Base-by-base conservation (phyloP, 1,140 invertebrate species). In the Chrysoperla carnea region DNA sequence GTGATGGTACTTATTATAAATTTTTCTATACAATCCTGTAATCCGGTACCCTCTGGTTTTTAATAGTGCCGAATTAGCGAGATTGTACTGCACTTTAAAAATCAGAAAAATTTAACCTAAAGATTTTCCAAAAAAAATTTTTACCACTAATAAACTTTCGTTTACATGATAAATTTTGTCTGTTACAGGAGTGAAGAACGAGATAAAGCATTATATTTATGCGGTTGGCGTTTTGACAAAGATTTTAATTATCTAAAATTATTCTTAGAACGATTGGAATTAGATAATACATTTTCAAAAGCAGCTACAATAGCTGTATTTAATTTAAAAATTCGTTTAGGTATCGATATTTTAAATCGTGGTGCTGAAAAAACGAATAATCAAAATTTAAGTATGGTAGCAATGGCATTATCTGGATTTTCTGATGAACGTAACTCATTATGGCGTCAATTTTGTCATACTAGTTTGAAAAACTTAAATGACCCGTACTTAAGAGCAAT, bases 401-500 rank as follows among this genome's bases (percentile, higher is more conserved):
- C 87, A 13, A 90, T 94, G 75, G 87, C 87, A n/a, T 57, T 93
- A 40, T 81, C 86, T 17, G 88, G 85, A 15, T 90, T 83, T 64
- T 81, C 79, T 35, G 82, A 88, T 48, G 82, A 91, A 54, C 71
- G 73, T 57, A 80, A 72, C 51, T 77, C 79, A 2, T 68, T 90
- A 54, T 95, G 87, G 84, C 66, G 74, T 43, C 81, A 82, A 66
- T 80, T 78, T 47, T 91, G 86, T 54, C 66, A 68, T 1, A 68
- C 66, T 31, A 74, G 85, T 3, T 70, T 73, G 46, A 64, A 68
- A 48, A 77, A 83, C 53, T 67, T 96, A 15, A 70, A 71, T 6
- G 81, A 94, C 69, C 84, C 91, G 2, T 93, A 95, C 66, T 70
- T 97, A 29, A 71, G 86, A 52, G 87, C 87, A 2, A 82, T 92